phyloP scores from a whole-genome alignment of 2,797 vertebrate genomes.

The Hybognathus amarus region DNA sequence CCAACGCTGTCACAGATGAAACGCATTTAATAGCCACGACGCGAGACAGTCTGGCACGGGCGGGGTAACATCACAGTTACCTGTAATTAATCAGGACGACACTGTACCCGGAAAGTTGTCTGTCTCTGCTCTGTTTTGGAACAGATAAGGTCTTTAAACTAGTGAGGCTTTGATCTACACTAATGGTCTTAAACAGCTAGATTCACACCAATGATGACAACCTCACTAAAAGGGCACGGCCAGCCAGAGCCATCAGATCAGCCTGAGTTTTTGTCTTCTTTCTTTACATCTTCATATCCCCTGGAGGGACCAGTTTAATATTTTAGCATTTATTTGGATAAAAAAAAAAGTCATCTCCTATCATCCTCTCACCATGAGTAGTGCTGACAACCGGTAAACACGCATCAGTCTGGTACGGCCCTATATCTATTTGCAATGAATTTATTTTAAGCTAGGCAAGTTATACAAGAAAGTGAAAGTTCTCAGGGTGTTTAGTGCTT shows the following conservation, averaged over 20 bases:
- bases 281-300: constrained; percentile 26
- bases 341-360: not conserved
- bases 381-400: constrained; percentile 32
- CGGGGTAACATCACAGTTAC: constrained; percentile 56
- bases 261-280: constrained; percentile 26
- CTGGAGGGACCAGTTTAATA: constrained; percentile 21
- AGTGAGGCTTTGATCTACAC: constrained; percentile 57
- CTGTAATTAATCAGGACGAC: constrained; percentile 54
- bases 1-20: constrained; percentile 68
- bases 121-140: constrained; percentile 43
- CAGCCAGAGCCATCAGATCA: constrained; percentile 27
- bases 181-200: constrained; percentile 60
- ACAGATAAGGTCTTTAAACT: constrained; percentile 57
- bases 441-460: not conserved
- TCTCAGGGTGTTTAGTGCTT: constrained; percentile 5
- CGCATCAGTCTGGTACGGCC: not conserved
- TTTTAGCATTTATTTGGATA: not conserved
- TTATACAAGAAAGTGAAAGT: not conserved
- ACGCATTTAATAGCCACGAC: constrained; percentile 56
- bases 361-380: not conserved
- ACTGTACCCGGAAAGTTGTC: constrained; percentile 54
- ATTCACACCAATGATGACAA: constrained; percentile 59
- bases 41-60: constrained; percentile 49
- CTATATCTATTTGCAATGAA: constrained; percentile 9
- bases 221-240: constrained; percentile 50